Evolutionary conservation across 2,797 vertebrate genomes (phyloP).

Genomic region (Phrynocephalus guinanensis): DNA sequence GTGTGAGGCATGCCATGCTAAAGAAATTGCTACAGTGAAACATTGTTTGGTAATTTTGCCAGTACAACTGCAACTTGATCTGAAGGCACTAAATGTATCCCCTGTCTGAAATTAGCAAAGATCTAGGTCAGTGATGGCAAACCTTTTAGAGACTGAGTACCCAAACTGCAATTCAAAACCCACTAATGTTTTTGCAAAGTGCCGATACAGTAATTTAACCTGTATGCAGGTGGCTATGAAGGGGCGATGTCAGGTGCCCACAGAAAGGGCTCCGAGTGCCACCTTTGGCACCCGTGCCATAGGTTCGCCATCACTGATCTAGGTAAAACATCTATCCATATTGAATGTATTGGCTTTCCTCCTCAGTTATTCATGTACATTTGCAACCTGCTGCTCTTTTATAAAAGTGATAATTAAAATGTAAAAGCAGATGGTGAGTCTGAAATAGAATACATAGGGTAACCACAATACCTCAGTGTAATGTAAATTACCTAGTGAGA

Average conservation of each 20-base stretch:
- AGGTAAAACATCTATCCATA: constrained; percentile 15
- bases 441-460: constrained; percentile 54
- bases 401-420: constrained; percentile 57
- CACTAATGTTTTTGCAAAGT: too few species aligned
- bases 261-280: too few species aligned
- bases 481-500: constrained; percentile 41
- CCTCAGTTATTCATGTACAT: constrained; percentile 8
- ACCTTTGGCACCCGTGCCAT: too few species aligned
- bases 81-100: background rate
- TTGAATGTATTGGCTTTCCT: background rate
- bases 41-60: background rate
- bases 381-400: constrained; percentile 24
- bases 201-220: too few species aligned
- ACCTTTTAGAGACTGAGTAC: too few species aligned
- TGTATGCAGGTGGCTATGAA: too few species aligned
- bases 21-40: constrained; percentile 5
- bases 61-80: background rate
- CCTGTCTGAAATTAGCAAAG: constrained; percentile 2
- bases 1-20: background rate
- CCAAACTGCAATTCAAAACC: too few species aligned
- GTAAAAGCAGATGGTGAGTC: constrained; percentile 57
- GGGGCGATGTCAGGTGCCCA: too few species aligned
- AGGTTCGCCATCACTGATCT: too few species aligned
- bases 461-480: constrained; percentile 36
- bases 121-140: background rate